Percentiles rank a stretch among this genome's conserved stretches.
phyloP scores from a whole-genome alignment of 2,888 invertebrate species.

The Parasteatoda lunata region DNA sequence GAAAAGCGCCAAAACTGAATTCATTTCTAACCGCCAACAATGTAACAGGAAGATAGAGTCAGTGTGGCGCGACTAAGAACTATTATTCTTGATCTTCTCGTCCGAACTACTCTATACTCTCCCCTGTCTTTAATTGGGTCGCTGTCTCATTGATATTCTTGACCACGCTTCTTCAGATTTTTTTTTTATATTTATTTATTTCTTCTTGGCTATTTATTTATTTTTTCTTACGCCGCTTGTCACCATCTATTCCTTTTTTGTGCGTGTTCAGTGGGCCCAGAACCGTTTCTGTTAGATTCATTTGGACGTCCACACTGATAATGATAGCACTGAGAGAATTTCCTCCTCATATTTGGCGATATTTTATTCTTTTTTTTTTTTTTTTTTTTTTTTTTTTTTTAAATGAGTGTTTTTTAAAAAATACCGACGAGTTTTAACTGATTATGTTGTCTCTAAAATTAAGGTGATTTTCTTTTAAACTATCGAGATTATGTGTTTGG shows the following conservation, averaged over 20 bases:
- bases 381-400: conserved; percentile 6
- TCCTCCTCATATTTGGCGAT: not conserved
- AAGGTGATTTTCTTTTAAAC: too few species aligned
- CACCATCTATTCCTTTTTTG: conserved; percentile 18
- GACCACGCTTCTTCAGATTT: conserved; percentile 39
- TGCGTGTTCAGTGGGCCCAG: conserved; percentile 42
- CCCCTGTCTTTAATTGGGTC: conserved; percentile 66
- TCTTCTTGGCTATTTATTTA: conserved; percentile 14
- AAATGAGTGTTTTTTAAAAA: not conserved
- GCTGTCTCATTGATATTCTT: conserved; percentile 63
- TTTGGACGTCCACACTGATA: not conserved
- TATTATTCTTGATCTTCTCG: conserved; percentile 56
- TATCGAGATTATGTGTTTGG: too few species aligned
- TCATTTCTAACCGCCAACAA: conserved; percentile 14
- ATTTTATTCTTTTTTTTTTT: conserved; percentile 4
- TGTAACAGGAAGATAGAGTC: conserved; percentile 58
- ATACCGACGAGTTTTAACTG: not conserved
- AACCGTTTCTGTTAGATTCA: conserved; percentile 14
- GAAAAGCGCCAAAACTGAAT: conserved; percentile 6
- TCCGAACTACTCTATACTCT: conserved; percentile 4
- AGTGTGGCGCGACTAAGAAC: conserved; percentile 64
- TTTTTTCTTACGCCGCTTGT: conserved; percentile 6
- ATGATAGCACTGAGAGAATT: not conserved
- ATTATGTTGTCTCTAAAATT: too few species aligned
- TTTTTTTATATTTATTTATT: conserved; percentile 24